phyloP scores from a whole-genome alignment of 2,113 vertebrate genomes.

The Fulmarus glacialis region DNA sequence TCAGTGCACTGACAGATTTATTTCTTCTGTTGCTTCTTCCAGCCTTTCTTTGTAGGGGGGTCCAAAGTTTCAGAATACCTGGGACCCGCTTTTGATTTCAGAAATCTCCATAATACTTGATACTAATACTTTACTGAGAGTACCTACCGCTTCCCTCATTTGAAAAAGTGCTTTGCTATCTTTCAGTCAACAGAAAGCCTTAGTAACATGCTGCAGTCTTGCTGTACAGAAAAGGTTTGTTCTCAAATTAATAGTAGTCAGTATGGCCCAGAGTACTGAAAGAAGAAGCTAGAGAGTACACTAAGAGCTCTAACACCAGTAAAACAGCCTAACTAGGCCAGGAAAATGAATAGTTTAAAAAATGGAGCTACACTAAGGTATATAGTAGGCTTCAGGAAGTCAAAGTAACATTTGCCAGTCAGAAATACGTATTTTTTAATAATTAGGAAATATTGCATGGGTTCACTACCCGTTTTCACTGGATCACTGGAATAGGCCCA shows the following conservation, averaged over 20 bases:
- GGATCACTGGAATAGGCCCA: not conserved
- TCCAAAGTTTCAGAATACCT: not conserved
- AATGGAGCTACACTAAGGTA: not conserved
- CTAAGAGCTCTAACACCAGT: not conserved
- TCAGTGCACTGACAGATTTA: not conserved
- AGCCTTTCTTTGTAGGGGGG: not conserved
- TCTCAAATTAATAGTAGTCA: not conserved
- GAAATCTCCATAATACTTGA: not conserved
- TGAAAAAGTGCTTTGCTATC: not conserved
- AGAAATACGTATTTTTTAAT: not conserved
- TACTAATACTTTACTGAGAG: not conserved
- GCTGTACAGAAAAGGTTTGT: not conserved
- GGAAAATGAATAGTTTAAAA: not conserved
- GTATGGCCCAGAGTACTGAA: not conserved
- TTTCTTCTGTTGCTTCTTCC: not conserved
- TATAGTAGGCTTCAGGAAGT: not conserved
- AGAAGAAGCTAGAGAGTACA: not conserved
- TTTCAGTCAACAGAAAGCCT: not conserved
- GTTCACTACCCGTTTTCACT: not conserved
- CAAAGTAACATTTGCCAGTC: not conserved
- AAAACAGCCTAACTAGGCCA: not conserved
- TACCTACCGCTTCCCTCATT: not conserved
- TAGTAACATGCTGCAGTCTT: not conserved
- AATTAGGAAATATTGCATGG: not conserved
- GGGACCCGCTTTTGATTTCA: not conserved